Evolutionary conservation across 2,113 vertebrate genomes (phyloP), one percentile per base, ranked within the genome.

Genomic region (Python bivittatus): DNA sequence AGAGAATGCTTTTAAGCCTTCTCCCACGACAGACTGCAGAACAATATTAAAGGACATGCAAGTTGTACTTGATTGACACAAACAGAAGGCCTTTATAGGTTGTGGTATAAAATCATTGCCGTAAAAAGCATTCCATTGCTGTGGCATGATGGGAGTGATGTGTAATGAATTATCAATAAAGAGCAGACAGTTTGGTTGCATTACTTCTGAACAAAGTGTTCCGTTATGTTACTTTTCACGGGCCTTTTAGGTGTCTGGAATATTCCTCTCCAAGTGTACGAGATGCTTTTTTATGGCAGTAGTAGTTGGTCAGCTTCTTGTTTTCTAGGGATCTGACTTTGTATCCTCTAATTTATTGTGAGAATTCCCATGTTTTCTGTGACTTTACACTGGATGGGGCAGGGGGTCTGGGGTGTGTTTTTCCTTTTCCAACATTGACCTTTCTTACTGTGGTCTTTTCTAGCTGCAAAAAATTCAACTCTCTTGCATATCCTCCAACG

Each of bases 1-100:
- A 98, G 98, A 97, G 97, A 97, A 98, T 97, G 98, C 98, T 98
- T 98, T 98, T 98, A 98, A 98, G 98, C 96, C 95, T 96, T 95
- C 97, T 98, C 98, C 97, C 97, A 97, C 98, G 97, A 97, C 95
- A 92, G 97, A 98, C 97, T 92, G 96, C 95, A 94, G 97, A 97
- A 98, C 97, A 97, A 97, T 97, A 97, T 97, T 97, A 97, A 97
- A 96, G 96, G 96, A 95, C 96, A 96, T 0, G 95, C 96, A 96
- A 96, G 94, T 92, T 94, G 94, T 64, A 94, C 93, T 79, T 95
- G 97, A 97, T 97, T 93, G 97, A 96, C 97, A 94, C 95, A 93
- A 92, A 96, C 96, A 95, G 97, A 97, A 97, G 97, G 96, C 97
- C 97, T 98, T 98, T 98, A 97, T 93, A 95, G 94, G 95, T 96